Base-by-base conservation (phyloP, 1,140 invertebrate genomes). In the Musca domestica region DNA sequence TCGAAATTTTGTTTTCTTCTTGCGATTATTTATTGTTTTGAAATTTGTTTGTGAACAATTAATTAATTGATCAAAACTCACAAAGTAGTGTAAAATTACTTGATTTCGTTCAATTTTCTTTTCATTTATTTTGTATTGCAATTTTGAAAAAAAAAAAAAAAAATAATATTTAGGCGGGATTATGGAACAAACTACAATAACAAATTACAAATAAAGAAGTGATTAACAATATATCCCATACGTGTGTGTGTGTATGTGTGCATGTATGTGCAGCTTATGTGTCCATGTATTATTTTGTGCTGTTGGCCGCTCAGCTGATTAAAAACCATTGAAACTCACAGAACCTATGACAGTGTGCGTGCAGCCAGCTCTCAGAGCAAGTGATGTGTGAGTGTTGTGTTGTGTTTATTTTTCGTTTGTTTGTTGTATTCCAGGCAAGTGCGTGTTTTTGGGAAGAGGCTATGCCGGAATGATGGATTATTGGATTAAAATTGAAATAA, bases 11-110 rank as follows among this genome's bases (percentile, higher is more conserved):
- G 46, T 46, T 9, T 67, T 54, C 23, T 66, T 49, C 54, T 70
- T 70, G 48, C 70, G 64, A 34, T 64, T 67, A 66, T 68, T 15
- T 67, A 49, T 58, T 68, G 47, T 52, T 41, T 41, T 30, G 20
- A 41, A 41, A 7, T 30, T 30, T 30, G 9, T 30, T 30, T 30
- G 27, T 30, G 27, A 30, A 30, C 27, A 30, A 30, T 30, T 9
- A 30, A 30, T 9, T 9, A 30, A n/a, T 30, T 30, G 3, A 30
- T 30, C 3, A 30, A 3, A 9, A 30, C 27, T n/a, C 3, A 30
- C 27, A 30, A 30, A 30, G 3, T 30, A 30, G 27, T 30, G 27
- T 30, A 30, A 30, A 3, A 30, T 30, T 30, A 30, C 27, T 30
- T 30, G 27, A n/a, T n/a, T n/a, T n/a, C 27, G 3, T 41, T 41